These are phyloP conservation scores for Perodicticus potto DNA, from an alignment of 2,797 vertebrate species.

Conservation along the genomic window DNA sequence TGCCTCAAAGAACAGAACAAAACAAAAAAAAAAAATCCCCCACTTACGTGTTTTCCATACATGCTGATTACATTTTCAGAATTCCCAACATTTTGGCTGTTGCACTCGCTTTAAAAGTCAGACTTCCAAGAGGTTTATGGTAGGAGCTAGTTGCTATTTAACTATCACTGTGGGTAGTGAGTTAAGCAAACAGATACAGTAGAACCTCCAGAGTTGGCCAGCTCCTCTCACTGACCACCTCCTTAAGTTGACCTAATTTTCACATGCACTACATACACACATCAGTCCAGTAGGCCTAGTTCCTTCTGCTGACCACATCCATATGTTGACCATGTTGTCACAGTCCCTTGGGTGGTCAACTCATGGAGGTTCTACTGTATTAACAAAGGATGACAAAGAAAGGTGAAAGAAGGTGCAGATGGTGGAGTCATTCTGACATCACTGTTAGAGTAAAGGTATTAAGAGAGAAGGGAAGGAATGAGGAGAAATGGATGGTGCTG, in stretches of 20 bases:
- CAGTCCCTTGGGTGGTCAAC: too few relatives aligned
- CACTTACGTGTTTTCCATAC: too few relatives aligned
- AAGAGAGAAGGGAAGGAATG: background rate
- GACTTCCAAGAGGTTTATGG: background rate
- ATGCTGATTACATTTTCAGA: background rate
- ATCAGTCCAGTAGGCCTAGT: too few relatives aligned
- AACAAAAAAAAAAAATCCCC: too few relatives aligned
- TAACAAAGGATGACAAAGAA: background rate
- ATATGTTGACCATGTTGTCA: too few relatives aligned
- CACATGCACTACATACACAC: too few relatives aligned
- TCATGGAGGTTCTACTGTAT: too few relatives aligned
- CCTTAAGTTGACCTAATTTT: too few relatives aligned
- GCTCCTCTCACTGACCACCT: too few relatives aligned
- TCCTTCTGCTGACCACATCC: too few relatives aligned
- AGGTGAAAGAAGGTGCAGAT: background rate
- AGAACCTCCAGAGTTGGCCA: too few relatives aligned
- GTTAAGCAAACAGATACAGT: background rate
- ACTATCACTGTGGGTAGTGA: accelerated
- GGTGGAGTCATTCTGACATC: background rate
- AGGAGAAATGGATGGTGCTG: background rate
- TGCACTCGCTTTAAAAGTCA: background rate
- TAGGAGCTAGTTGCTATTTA: background rate
- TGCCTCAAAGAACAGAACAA: too few relatives aligned
- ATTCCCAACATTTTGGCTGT: background rate
- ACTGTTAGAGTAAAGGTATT: background rate